These are phyloP conservation scores for Drosophila acutilabella DNA, from an alignment of 2,888 invertebrate species.

Conservation along the genomic window DNA sequence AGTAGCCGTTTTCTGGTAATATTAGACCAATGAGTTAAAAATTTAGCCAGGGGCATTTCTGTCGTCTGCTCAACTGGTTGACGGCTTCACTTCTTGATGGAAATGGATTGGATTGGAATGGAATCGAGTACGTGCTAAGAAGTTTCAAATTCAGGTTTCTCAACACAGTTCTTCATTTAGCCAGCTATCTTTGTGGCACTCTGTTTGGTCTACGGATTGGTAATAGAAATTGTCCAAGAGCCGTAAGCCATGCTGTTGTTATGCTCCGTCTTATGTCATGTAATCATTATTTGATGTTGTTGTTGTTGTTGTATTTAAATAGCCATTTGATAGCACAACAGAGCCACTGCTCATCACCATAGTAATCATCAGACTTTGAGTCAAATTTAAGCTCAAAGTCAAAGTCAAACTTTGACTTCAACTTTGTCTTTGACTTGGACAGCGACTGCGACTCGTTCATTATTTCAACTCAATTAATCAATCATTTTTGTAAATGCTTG, in stretches of 20 bases:
- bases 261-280: constrained; percentile 45
- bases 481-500: constrained; percentile 68
- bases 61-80: constrained; percentile 46
- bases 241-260: constrained; percentile 54
- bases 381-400: constrained; percentile 8
- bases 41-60: constrained; percentile 40
- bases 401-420: background rate
- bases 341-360: constrained; percentile 49
- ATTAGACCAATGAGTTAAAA: constrained; percentile 51
- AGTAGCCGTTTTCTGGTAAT: constrained; percentile 55
- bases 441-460: constrained; percentile 43
- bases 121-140: constrained; percentile 8
- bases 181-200: background rate
- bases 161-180: background rate
- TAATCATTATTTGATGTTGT: constrained; percentile 59
- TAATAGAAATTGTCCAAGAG: constrained; percentile 23
- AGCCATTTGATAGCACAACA: constrained; percentile 59
- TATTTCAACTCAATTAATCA: constrained; percentile 75
- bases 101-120: constrained; percentile 15
- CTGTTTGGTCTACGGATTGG: constrained; percentile 7
- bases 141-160: constrained; percentile 9
- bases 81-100: constrained; percentile 30
- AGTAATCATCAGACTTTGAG: constrained; percentile 32
- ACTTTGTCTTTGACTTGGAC: background rate
- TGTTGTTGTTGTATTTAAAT: constrained; percentile 65